phyloP scores from a whole-genome alignment of 37 sponge, comb jelly and placozoan species.

The Tethya wilhelma region DNA sequence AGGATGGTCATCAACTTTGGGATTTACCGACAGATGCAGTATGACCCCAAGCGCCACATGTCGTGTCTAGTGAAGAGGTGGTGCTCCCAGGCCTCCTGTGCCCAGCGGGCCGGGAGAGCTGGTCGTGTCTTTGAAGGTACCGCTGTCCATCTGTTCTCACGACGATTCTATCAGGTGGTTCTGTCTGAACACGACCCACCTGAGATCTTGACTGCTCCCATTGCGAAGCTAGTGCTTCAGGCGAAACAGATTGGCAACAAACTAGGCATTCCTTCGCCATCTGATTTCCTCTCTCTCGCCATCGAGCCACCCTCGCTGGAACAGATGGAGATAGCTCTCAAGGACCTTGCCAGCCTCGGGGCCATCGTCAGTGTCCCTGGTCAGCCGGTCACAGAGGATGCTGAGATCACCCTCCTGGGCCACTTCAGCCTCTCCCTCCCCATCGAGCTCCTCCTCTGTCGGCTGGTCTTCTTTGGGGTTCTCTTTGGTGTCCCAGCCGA shows the following conservation, averaged over 20 bases:
- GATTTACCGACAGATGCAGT: conserved; percentile 46
- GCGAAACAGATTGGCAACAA: conserved; percentile 46
- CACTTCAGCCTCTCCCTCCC: conserved; percentile 65
- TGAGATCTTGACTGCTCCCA: conserved; percentile 58
- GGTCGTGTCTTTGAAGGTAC: conserved; percentile 69
- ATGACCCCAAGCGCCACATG: conserved; percentile 31
- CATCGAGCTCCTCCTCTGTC: conserved; percentile 54
- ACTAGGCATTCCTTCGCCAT: conserved; percentile 31
- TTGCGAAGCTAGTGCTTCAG: conserved; percentile 64
- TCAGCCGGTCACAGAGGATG: conserved; percentile 11
- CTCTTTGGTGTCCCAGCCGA: conserved; percentile 67
- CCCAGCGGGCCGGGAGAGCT: conserved; percentile 73
- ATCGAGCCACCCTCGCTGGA: conserved; percentile 53
- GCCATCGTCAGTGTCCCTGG: conserved; percentile 36
- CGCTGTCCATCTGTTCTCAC: conserved; percentile 64
- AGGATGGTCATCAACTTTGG: conserved; percentile 80
- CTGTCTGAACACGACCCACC: conserved; percentile 56
- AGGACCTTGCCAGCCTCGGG: conserved; percentile 54
- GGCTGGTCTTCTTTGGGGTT: conserved; percentile 54
- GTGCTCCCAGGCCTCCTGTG: conserved; percentile 77
- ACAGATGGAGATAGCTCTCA: conserved; percentile 62
- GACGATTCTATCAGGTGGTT: conserved; percentile 27
- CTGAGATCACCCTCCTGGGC: conserved; percentile 70
- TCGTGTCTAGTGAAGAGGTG: conserved; percentile 52
- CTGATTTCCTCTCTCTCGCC: conserved; percentile 48